Conservation (phyloP, 2,113 vertebrate genomes). For the Phaethon lepturus region DNA sequence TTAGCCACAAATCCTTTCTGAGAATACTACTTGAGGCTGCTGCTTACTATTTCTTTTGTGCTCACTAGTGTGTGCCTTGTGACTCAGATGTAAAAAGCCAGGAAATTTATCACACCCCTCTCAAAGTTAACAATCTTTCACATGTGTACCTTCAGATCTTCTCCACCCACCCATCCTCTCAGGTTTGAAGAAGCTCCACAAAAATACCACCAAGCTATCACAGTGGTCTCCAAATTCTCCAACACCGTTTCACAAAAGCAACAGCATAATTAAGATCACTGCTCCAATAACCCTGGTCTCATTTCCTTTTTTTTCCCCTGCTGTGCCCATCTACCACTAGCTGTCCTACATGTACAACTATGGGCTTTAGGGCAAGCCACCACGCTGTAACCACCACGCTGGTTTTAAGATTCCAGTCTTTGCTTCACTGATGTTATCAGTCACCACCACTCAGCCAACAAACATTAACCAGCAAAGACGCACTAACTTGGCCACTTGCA, state of each 20-base stretch:
- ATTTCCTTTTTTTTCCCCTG: no score
- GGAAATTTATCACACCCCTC: background rate
- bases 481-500: background rate
- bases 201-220: background rate
- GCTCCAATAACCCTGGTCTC: background rate
- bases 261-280: background rate
- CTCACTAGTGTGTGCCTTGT: background rate
- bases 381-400: background rate
- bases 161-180: background rate
- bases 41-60: background rate
- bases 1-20: background rate
- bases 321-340: background rate
- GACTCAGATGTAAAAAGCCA: background rate
- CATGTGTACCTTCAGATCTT: background rate
- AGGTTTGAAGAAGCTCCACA: background rate
- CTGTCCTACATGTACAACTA: accelerated
- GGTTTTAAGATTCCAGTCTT: background rate
- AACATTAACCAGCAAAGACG: background rate
- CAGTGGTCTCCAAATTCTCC: background rate
- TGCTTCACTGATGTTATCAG: background rate
- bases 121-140: background rate
- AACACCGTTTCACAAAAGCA: background rate
- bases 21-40: background rate
- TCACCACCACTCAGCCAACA: background rate
- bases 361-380: background rate